phyloP scores from a whole-genome alignment of 2,113 vertebrate genomes.

The Lichenostomus cassidix region DNA sequence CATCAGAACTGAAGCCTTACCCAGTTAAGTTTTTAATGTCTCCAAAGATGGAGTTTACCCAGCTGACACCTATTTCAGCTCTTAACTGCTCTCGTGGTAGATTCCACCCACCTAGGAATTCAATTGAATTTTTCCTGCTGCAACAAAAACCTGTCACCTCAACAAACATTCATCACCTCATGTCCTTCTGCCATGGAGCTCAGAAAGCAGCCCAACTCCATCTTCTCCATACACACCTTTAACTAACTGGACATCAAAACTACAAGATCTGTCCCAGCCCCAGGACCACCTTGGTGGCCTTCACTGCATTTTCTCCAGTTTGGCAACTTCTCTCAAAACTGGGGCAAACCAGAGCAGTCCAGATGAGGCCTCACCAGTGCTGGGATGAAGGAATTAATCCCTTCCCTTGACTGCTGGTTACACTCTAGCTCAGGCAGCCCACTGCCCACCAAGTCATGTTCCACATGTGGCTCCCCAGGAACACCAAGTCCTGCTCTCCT shows the following conservation, averaged over 20 bases:
- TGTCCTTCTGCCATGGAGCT: neutral
- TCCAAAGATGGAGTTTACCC: neutral
- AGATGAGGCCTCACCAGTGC: neutral
- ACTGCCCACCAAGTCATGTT: accelerated
- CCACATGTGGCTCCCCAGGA: neutral
- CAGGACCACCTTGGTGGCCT: neutral
- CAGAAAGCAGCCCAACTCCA: neutral
- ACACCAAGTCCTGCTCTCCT: neutral
- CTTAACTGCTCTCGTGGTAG: accelerated
- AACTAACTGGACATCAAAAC: neutral
- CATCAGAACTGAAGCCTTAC: neutral
- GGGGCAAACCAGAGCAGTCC: neutral
- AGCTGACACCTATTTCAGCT: neutral
- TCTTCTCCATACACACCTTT: neutral
- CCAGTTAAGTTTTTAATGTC: neutral
- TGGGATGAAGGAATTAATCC: neutral
- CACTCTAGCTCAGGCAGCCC: neutral
- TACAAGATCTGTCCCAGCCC: neutral
- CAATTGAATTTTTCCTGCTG: neutral
- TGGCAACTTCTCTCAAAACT: neutral
- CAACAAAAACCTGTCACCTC: neutral
- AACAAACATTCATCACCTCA: neutral
- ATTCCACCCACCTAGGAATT: neutral
- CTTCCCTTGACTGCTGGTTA: neutral
- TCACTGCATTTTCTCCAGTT: neutral